Conservation (phyloP, 2,797 vertebrate genomes). For the Mus minutoides region DNA sequence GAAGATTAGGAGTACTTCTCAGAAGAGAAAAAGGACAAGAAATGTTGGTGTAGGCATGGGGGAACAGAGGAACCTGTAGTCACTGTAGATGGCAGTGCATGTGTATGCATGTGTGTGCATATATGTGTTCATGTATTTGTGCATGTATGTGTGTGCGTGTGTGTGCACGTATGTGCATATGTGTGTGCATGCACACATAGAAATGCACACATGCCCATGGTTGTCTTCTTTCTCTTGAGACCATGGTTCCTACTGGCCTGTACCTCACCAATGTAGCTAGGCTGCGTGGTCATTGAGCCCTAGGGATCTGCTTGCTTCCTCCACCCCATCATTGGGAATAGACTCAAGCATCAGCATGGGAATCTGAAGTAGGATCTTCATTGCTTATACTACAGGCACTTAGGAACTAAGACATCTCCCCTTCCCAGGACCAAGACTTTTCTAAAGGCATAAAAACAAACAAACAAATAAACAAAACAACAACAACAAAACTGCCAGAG, state of each 20-base stretch:
- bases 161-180: rapidly evolving
- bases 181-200: background rate
- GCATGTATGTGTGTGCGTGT: background rate
- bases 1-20: background rate
- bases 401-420: background rate
- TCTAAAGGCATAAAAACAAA: background rate
- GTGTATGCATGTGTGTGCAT: no score
- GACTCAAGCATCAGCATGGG: background rate
- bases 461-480: background rate
- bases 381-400: no score
- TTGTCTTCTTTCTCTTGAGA: background rate
- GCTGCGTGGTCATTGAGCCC: background rate
- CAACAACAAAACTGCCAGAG: background rate
- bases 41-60: no score
- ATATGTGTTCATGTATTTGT: background rate
- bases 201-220: background rate
- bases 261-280: background rate
- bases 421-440: background rate
- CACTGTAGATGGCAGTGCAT: background rate
- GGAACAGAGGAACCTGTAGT: background rate
- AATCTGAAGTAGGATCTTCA: background rate
- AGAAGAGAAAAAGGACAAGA: background rate
- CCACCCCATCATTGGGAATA: background rate
- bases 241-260: background rate
- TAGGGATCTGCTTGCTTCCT: background rate